Conservation (phyloP, 2,113 vertebrate genomes). For the Amphiprion percula region DNA sequence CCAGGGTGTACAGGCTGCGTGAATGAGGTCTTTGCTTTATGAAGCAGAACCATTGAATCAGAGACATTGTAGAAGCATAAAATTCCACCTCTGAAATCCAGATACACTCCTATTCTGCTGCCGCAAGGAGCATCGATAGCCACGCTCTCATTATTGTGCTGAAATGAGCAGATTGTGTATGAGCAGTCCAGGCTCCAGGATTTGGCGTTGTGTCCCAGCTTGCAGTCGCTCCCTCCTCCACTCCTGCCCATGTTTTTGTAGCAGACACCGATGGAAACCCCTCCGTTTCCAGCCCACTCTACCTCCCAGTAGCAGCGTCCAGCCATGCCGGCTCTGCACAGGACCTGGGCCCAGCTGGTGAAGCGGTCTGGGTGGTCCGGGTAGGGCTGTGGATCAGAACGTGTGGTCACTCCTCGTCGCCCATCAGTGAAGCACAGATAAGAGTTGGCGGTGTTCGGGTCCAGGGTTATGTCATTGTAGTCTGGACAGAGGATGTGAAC, state of each 20-base stretch:
- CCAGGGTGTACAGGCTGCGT: conserved; percentile 83
- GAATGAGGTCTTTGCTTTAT: conserved; percentile 83
- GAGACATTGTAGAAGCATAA: conserved; percentile 84
- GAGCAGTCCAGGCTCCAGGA: conserved; percentile 88
- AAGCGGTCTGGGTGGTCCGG: conserved; percentile 77
- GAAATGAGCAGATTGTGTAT: conserved; percentile 79
- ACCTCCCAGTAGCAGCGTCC: conserved; percentile 87
- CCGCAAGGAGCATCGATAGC: conserved; percentile 57
- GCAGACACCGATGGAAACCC: conserved; percentile 81
- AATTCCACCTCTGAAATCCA: conserved; percentile 79
- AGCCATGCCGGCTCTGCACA: conserved; percentile 84
- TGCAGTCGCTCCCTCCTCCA: conserved; percentile 82
- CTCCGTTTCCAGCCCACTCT: conserved; percentile 81
- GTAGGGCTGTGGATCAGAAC: conserved; percentile 61
- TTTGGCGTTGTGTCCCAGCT: conserved; percentile 85
- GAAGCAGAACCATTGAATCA: conserved; percentile 79
- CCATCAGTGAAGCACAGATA: conserved; percentile 72
- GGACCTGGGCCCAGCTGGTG: conserved; percentile 83
- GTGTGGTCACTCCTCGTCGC: conserved; percentile 60
- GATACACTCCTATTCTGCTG: conserved; percentile 83
- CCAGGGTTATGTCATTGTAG: conserved; percentile 73
- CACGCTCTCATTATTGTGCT: conserved; percentile 84
- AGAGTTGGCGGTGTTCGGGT: conserved; percentile 79
- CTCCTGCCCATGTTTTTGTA: conserved; percentile 84
- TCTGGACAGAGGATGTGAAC: conserved; percentile 60